Base-by-base conservation (phyloP, 2,113 vertebrate genomes). In the Forbesichthys papilliferus region DNA sequence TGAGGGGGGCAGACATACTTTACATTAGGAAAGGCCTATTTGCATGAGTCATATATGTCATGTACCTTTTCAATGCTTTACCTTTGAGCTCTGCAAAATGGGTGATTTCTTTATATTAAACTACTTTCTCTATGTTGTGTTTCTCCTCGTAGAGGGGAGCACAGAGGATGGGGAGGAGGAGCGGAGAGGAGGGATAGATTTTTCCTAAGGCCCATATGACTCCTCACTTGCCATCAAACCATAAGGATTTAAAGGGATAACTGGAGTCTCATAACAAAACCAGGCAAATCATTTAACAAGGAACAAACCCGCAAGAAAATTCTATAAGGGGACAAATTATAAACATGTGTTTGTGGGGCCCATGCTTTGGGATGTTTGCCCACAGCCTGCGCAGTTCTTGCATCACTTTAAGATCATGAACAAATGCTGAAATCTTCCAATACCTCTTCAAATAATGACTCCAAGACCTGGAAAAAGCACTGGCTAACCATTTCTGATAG, bases 291-390 rank as follows among this genome's bases (percentile, higher is more conserved):
- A 89, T 91, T 88, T 89, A 91, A 91, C 87, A 85, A 91, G 81
- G 75, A 90, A 79, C 85, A 88, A 89, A 82, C 78, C 78, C 67
- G 66, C 75, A 88, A 86, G 77, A 86, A 88, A 87, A 89, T 83
- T 83, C 85, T 85, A 85, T 77, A 79, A 79, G 82, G 80, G 80
- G 75, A 84, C 75, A 87, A 87, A 92, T 89, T 90, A 85, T 87
- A 89, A 92, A 88, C 91, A 91, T 85, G 79, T 92, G 89, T 90
- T 79, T 79, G 80, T 82, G 80, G 74, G 75, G 83, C 74, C 78
- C 65, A 64, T 73, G 67, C 65, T 80, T 75, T 79, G 75, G 64
- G 86, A 82, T 78, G 69, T 62, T 66, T 60, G 62, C 78, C 68
- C 64, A 56, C 53, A 42, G 33, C 52, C 65, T 68, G 51, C 47